phyloP scores from a whole-genome alignment of 1,140 invertebrate genomes.

The Drosophila mayri region DNA sequence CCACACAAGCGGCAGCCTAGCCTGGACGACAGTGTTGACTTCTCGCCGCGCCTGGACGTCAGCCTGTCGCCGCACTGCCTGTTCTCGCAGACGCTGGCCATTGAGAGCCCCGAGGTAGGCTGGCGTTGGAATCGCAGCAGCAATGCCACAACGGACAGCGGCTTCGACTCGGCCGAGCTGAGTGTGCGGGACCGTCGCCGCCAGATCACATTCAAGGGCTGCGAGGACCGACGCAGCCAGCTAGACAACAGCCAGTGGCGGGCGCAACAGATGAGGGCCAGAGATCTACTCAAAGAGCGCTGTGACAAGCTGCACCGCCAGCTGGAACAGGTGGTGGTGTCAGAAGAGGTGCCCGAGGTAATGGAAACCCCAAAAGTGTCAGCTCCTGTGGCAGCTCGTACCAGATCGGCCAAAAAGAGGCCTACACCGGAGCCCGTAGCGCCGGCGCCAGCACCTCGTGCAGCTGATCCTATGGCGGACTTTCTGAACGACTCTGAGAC shows the following conservation, averaged over 20 bases:
- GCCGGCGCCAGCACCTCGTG: neutral
- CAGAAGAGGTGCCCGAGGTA: slow-evolving; percentile 28
- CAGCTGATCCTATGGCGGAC: slow-evolving; percentile 48
- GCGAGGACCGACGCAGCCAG: slow-evolving; percentile 59
- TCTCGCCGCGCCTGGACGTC: slow-evolving; percentile 63
- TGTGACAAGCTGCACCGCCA: slow-evolving; percentile 70
- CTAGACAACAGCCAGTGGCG: slow-evolving; percentile 61
- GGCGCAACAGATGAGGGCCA: slow-evolving; percentile 66
- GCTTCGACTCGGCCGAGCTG: slow-evolving; percentile 71
- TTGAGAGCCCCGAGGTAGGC: slow-evolving; percentile 75
- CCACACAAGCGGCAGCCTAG: slow-evolving; percentile 62
- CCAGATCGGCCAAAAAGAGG: slow-evolving; percentile 12
- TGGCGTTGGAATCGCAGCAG: slow-evolving; percentile 74
- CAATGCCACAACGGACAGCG: slow-evolving; percentile 67
- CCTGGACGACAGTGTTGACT: slow-evolving; percentile 76
- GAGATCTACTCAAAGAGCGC: slow-evolving; percentile 70
- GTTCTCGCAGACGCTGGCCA: slow-evolving; percentile 72
- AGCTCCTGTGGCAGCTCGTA: slow-evolving; percentile 6
- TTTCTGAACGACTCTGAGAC: slow-evolving; percentile 79
- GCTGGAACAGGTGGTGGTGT: slow-evolving; percentile 46
- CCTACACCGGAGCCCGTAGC: neutral
- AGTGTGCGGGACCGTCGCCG: slow-evolving; percentile 47
- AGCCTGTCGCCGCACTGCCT: slow-evolving; percentile 69
- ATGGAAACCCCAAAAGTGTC: neutral
- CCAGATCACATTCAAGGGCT: slow-evolving; percentile 52